Percentiles rank a stretch among this genome's conserved stretches.
These are phyloP conservation scores for Malurus leucopterus DNA, from an alignment of 2,797 vertebrate species.

Conservation along the genomic window DNA sequence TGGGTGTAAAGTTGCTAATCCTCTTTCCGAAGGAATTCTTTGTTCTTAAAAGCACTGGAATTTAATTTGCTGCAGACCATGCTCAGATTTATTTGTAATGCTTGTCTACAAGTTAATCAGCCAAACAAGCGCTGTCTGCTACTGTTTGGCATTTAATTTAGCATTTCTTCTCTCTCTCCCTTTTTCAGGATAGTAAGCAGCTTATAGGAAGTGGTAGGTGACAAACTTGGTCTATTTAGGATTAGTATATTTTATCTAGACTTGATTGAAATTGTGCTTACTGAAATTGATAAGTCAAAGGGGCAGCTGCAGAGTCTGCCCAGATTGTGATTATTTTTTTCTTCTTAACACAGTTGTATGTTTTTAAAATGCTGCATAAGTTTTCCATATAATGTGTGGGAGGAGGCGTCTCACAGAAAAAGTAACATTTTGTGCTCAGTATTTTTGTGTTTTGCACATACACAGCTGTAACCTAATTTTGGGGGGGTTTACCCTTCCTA, in stretches of 20 bases:
- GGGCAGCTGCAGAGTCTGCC: slow-evolving; percentile 58
- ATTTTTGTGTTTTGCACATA: not conserved
- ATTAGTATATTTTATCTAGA: slow-evolving; percentile 79
- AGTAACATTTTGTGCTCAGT: not conserved
- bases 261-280: slow-evolving; percentile 77
- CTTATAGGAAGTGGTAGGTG: slow-evolving; percentile 80
- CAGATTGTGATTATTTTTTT: slow-evolving; percentile 65
- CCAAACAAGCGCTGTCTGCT: slow-evolving; percentile 77
- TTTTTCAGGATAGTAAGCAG: slow-evolving; percentile 74
- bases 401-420: not conserved
- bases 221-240: slow-evolving; percentile 77
- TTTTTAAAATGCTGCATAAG: slow-evolving; percentile 41
- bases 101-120: slow-evolving; percentile 83
- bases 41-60: slow-evolving; percentile 81
- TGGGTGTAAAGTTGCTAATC: slow-evolving; percentile 83
- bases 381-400: not conserved
- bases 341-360: not conserved
- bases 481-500: rapidly evolving
- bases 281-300: slow-evolving; percentile 75
- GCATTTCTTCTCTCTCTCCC: slow-evolving; percentile 61
- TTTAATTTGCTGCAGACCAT: slow-evolving; percentile 80
- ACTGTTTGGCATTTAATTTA: slow-evolving; percentile 80
- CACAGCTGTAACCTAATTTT: not conserved
- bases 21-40: slow-evolving; percentile 79
- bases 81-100: slow-evolving; percentile 80